Evolutionary conservation across 1,140 invertebrate species (phyloP), one percentile per base, ranked within the genome.

Genomic region (Cyrtorhinus lividipennis): DNA sequence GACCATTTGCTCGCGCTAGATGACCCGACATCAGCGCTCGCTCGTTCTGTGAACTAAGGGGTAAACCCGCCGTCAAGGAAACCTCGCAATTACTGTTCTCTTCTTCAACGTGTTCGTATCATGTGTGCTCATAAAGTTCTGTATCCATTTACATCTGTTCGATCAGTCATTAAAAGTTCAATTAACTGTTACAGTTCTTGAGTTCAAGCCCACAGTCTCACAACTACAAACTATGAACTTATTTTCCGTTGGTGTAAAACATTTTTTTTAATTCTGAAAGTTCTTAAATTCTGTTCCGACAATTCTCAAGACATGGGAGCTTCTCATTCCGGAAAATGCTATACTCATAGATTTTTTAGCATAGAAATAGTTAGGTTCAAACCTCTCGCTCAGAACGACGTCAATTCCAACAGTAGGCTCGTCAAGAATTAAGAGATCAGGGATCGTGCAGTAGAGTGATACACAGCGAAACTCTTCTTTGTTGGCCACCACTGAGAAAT

Each of bases 331-430:
- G 8, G 38, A 10, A n/a, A 44, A 8, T 44, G 8, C 38, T 44
- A n/a, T n/a, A 44, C 38, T n/a, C 38, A 10, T 44, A 44, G 8
- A 44, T 44, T 44, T 44, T 44, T 44, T n/a, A 10, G 8, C 8
- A n/a, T 44, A 44, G n/a, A n/a, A 44, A n/a, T 44, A 44, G 8
- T 44, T 44, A 10, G 8, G 38, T 44, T 44, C 38, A 44, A 10
- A 87, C 88, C 82, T 85, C 71, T 90, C 85, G 73, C 91, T 80
- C 20, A 95, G 73, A 64, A 94, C 77, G 1, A 92, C 90, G 77
- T 95, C 92, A 44, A 95, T 77, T 12, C 91, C 92, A 5, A 93
- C 91, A 0, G 91, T 95, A 0, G 92, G 92, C 73, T 96, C 92
- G 71, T 95, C 92, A 57, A 96, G 75, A 59, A 95, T 91, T 0